phyloP scores from a whole-genome alignment of 2,888 invertebrate species.

The Strigamia maritima region DNA sequence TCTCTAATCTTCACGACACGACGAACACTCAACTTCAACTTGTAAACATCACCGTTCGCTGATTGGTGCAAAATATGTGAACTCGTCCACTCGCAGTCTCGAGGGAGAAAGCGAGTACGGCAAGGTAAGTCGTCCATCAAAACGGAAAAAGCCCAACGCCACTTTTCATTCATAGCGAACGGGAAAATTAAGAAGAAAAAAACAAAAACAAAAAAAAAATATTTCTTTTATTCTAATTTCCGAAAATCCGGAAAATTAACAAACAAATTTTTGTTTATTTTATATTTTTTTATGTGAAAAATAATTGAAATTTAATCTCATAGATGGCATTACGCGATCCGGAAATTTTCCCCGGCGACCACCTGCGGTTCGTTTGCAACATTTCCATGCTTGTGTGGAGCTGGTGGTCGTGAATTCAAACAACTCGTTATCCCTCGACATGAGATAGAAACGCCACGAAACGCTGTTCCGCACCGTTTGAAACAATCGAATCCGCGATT shows the following conservation, averaged over 20 bases:
- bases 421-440: too few relatives aligned
- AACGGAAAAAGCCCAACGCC: not conserved
- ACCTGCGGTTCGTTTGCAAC: not conserved
- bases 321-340: not conserved
- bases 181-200: too few relatives aligned
- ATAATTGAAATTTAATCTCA: not conserved
- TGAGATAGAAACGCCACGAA: too few relatives aligned
- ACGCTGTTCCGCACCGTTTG: too few relatives aligned
- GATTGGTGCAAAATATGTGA: not conserved
- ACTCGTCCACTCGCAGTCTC: not conserved
- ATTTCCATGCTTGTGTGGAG: too few relatives aligned
- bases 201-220: too few relatives aligned
- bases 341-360: not conserved
- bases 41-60: constrained; percentile 5
- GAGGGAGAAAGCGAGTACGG: not conserved
- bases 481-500: too few relatives aligned
- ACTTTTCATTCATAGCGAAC: not conserved
- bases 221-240: too few relatives aligned
- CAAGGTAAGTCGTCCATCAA: not conserved
- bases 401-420: too few relatives aligned
- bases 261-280: too few relatives aligned
- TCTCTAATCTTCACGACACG: constrained; percentile 21
- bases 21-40: constrained; percentile 13
- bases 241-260: too few relatives aligned
- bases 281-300: not conserved